Conservation (phyloP, 2,113 vertebrate species). For the Pogonocichla stellata region DNA sequence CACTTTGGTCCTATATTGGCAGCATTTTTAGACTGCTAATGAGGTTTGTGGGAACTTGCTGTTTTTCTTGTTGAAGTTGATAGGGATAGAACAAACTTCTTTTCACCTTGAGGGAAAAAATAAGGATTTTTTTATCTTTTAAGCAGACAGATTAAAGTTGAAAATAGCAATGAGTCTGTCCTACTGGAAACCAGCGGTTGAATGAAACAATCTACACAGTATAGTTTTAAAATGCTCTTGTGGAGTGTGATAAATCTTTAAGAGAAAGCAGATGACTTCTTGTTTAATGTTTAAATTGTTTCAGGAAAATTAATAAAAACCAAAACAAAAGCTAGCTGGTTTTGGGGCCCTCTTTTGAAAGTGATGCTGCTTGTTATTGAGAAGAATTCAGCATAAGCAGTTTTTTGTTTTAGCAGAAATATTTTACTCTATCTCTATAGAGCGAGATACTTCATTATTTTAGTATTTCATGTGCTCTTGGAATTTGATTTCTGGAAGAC, state of each 20-base stretch:
- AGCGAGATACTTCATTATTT: neutral
- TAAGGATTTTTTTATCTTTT: neutral
- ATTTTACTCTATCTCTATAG: neutral
- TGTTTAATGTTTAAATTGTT: neutral
- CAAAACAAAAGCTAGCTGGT: neutral
- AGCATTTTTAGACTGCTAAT: neutral
- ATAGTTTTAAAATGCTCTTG: neutral
- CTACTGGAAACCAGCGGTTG: neutral
- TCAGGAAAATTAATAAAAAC: neutral
- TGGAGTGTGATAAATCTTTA: neutral
- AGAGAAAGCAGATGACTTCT: neutral
- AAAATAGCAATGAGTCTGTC: neutral
- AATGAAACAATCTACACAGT: neutral
- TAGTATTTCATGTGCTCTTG: neutral
- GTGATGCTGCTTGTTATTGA: neutral
- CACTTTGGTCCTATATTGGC: neutral
- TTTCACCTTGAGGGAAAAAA: neutral
- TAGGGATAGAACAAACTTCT: neutral
- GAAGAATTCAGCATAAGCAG: neutral
- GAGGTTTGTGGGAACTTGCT: neutral
- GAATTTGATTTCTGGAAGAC: neutral
- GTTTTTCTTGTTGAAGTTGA: neutral
- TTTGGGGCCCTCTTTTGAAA: neutral
- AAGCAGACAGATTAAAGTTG: neutral
- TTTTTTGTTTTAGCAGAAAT: neutral